Conservation (phyloP, 2,888 invertebrate species). For the Drosophila testacea region DNA sequence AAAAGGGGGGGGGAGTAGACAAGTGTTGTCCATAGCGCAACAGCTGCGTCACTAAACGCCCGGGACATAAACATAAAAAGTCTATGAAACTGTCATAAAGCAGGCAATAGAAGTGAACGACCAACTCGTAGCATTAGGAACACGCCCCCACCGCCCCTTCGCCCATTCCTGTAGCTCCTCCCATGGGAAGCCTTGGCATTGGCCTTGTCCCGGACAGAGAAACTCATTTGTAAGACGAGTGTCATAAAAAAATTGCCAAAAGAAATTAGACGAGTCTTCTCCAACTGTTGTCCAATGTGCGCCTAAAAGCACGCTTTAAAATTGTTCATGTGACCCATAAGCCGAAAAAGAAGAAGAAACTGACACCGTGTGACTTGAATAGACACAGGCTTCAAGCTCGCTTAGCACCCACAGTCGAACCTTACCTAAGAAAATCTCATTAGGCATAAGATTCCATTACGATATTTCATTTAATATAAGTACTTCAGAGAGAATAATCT, state of each 20-base stretch:
- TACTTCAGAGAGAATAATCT: not conserved
- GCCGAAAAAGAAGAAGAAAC: not conserved
- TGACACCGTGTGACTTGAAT: conserved; percentile 4
- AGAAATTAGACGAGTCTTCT: conserved; percentile 58
- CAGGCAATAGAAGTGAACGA: conserved; percentile 80
- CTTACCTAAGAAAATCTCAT: conserved; percentile 3
- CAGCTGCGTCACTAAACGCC: conserved; percentile 79
- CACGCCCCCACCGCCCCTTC: not conserved
- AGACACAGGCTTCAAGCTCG: conserved; percentile 1
- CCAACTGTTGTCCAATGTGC: conserved; percentile 40
- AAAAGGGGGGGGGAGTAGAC: conserved; percentile 9
- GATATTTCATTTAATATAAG: not conserved
- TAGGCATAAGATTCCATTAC: not conserved
- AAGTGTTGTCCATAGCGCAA: conserved; percentile 63
- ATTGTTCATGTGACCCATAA: conserved; percentile 35
- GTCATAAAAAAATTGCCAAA: conserved; percentile 67
- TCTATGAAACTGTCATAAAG: conserved; percentile 82
- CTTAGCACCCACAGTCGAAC: conserved; percentile 21
- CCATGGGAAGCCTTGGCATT: conserved; percentile 45
- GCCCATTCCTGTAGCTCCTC: conserved; percentile 2
- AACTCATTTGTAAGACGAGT: conserved; percentile 74
- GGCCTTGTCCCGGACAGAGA: conserved; percentile 59
- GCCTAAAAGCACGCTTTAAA: conserved; percentile 64
- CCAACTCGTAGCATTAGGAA: conserved; percentile 48
- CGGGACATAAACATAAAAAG: conserved; percentile 79